Conservation (phyloP, 2,797 vertebrate genomes). For the Darevskia nairensis region DNA sequence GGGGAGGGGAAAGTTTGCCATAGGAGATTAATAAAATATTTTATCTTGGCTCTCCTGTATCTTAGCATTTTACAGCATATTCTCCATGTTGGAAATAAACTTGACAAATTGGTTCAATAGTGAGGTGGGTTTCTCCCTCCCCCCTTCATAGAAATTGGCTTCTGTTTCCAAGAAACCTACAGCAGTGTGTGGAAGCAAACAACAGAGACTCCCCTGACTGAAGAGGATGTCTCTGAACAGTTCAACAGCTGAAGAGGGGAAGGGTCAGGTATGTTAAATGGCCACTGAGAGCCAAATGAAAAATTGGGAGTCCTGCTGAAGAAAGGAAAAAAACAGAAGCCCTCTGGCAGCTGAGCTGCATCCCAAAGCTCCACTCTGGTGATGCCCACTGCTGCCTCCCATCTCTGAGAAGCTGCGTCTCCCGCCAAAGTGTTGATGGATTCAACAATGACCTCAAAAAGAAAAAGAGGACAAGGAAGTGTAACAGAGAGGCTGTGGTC, state of each 20-base stretch:
- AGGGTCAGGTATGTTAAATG: background rate
- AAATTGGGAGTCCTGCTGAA: background rate
- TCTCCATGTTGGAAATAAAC: conserved; percentile 60
- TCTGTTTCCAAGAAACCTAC: background rate
- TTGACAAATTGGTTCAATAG: conserved; percentile 13
- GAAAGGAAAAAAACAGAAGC: background rate
- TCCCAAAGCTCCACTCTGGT: background rate
- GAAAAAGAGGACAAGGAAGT: background rate
- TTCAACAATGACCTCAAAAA: conserved; percentile 40
- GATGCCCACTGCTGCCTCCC: background rate
- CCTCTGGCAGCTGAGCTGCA: too few relatives aligned
- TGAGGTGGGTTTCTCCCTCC: conserved; percentile 1
- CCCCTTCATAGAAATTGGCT: background rate
- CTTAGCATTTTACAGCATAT: background rate
- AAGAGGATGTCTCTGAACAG: background rate
- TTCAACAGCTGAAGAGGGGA: background rate
- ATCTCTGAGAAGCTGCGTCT: background rate
- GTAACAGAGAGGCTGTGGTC: conserved; percentile 58
- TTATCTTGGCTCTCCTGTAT: background rate
- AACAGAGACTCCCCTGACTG: background rate
- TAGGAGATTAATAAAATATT: background rate
- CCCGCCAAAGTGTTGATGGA: conserved; percentile 36
- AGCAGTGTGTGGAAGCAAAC: background rate
- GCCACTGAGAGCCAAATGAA: background rate
- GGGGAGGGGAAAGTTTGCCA: conserved; percentile 36